Conservation (phyloP, 2,797 vertebrate species). For the Rhyacichthys aspro region DNA sequence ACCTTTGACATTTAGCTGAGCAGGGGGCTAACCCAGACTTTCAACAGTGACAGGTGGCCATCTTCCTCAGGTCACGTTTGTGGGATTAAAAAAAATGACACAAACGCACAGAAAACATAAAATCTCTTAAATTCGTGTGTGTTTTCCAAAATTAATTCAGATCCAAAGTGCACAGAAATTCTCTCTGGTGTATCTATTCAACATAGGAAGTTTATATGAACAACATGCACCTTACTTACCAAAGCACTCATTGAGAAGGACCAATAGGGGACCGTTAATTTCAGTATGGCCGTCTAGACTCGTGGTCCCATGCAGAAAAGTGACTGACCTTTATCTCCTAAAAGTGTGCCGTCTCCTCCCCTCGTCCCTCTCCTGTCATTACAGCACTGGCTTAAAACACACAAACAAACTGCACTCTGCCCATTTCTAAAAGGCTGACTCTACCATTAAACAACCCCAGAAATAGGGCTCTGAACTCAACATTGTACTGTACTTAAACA, state of each 20-base stretch:
- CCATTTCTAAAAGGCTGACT: conserved; percentile 20
- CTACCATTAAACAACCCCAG: conserved; percentile 36
- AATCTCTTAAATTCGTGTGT: too few relatives aligned
- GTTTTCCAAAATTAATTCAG: too few relatives aligned
- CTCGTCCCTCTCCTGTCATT: conserved; percentile 60
- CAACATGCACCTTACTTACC: not conserved
- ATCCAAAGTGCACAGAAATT: too few relatives aligned
- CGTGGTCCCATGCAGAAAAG: conserved; percentile 31
- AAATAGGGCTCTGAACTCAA: conserved; percentile 24
- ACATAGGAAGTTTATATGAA: too few relatives aligned
- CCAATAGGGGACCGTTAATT: not conserved
- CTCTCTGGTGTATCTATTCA: too few relatives aligned
- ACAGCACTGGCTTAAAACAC: conserved; percentile 43
- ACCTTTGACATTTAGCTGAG: conserved; percentile 13
- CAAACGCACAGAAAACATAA: not conserved
- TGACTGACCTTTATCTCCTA: conserved; percentile 36
- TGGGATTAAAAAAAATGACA: not conserved
- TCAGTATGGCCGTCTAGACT: conserved; percentile 21
- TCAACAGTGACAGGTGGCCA: conserved; percentile 11
- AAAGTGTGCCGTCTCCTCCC: conserved; percentile 66
- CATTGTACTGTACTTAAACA: conserved; percentile 23
- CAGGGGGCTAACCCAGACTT: conserved; percentile 11
- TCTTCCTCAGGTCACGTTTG: not conserved
- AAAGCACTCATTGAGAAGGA: not conserved
- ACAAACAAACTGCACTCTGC: conserved; percentile 36